Evolutionary conservation across 2,113 vertebrate species (phyloP).

Genomic region (Macheiramphus alcinus): DNA sequence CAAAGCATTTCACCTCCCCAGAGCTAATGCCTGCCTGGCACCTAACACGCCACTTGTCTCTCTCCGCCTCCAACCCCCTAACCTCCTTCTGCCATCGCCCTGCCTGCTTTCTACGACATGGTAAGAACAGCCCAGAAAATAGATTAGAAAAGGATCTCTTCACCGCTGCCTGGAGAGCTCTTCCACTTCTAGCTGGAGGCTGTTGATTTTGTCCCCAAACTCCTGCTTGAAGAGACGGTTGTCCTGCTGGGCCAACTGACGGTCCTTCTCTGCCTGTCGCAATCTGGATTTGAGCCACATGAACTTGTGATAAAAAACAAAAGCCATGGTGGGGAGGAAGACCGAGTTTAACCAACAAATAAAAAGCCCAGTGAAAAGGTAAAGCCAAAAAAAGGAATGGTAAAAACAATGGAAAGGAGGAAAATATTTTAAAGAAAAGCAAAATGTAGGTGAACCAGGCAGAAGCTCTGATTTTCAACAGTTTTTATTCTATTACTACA

Average conservation of each 20-base stretch:
- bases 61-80: background rate
- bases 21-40: background rate
- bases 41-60: too few relatives aligned
- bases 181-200: constrained; percentile 90
- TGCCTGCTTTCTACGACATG: background rate
- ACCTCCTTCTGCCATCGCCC: background rate
- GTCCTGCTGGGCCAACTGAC: constrained; percentile 86
- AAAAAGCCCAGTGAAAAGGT: constrained; percentile 62
- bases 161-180: constrained; percentile 88
- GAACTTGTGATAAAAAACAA: constrained; percentile 90
- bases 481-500: constrained; percentile 94
- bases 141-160: constrained; percentile 29
- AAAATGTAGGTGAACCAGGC: constrained; percentile 84
- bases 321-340: constrained; percentile 80
- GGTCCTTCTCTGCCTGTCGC: constrained; percentile 85
- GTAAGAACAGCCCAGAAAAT: background rate
- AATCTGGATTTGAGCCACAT: constrained; percentile 93
- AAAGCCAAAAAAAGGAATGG: constrained; percentile 34
- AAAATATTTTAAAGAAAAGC: constrained; percentile 52
- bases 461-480: constrained; percentile 72
- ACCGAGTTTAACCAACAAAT: constrained; percentile 68
- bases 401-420: background rate
- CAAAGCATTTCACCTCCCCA: background rate
- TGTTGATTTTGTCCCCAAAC: constrained; percentile 97
- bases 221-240: constrained; percentile 97